A percentile compares a stretch with the other conserved stretches of the same genome.
phyloP scores from a whole-genome alignment of 2,797 vertebrate species.

The Trematomus bernacchii region DNA sequence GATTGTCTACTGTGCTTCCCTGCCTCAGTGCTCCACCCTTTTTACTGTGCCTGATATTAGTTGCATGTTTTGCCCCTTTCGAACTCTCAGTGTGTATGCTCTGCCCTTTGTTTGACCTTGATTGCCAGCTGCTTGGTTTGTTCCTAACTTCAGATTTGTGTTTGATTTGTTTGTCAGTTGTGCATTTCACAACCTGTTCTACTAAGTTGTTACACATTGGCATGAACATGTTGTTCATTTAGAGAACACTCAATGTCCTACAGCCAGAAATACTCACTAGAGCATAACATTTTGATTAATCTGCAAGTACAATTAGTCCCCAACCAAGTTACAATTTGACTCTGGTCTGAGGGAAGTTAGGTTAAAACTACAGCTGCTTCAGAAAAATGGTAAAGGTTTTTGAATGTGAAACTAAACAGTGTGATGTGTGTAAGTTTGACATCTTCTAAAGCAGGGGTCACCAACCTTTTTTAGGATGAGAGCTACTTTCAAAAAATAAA shows the following conservation, averaged over 20 bases:
- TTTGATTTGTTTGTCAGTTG: background rate
- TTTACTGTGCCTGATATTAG: background rate
- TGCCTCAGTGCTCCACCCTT: background rate
- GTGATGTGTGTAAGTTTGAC: too few species aligned
- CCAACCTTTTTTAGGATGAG: too few species aligned
- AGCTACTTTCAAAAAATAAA: too few species aligned
- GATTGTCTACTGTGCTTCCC: background rate
- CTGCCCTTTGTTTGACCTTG: background rate
- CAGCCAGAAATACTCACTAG: background rate
- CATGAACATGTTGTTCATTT: background rate
- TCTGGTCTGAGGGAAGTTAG: too few species aligned
- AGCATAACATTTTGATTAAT: background rate
- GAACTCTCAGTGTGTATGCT: background rate
- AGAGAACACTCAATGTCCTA: background rate
- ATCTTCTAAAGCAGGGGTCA: too few species aligned
- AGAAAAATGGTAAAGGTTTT: too few species aligned
- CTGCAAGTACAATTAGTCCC: too few species aligned
- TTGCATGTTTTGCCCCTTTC: background rate
- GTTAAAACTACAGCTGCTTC: too few species aligned
- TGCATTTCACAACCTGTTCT: background rate
- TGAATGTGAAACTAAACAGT: too few species aligned
- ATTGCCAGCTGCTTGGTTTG: background rate
- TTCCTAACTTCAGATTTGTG: background rate
- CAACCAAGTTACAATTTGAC: too few species aligned
- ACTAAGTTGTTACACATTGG: too few species aligned